These are phyloP conservation scores for Enhydra lutris DNA, from an alignment of 2,113 vertebrate genomes.

Conservation along the genomic window DNA sequence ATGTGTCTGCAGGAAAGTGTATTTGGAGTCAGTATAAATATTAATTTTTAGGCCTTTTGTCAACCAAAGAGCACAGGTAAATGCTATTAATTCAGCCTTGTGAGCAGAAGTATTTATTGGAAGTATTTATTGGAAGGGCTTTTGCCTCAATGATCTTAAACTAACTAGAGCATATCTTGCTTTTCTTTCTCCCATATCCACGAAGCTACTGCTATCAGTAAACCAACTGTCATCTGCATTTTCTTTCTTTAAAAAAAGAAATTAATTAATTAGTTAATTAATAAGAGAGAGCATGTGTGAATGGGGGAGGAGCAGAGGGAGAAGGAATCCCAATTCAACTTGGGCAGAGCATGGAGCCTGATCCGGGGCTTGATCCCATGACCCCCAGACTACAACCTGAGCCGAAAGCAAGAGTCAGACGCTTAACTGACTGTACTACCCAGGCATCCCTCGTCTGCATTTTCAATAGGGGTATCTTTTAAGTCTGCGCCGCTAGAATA, in stretches of 20 bases:
- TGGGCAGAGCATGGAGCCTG: neutral
- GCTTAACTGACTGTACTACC: neutral
- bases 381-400: neutral
- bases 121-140: neutral
- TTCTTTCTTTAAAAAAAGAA: no score
- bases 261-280: no score
- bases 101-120: neutral
- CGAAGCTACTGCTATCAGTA: neutral
- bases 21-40: neutral
- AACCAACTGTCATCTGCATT: neutral
- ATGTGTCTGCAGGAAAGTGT: neutral
- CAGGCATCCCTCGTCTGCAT: neutral
- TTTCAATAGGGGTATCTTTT: neutral
- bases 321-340: no score
- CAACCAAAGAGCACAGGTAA: neutral
- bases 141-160: neutral
- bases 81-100: neutral
- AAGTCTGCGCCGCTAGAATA: neutral
- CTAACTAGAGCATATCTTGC: neutral
- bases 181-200: neutral
- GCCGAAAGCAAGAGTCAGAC: neutral
- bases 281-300: no score
- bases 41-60: neutral
- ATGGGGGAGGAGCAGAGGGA: no score
- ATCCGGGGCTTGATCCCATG: neutral